phyloP scores from a whole-genome alignment of 2,888 invertebrate genomes.

The Tiphia femorata region DNA sequence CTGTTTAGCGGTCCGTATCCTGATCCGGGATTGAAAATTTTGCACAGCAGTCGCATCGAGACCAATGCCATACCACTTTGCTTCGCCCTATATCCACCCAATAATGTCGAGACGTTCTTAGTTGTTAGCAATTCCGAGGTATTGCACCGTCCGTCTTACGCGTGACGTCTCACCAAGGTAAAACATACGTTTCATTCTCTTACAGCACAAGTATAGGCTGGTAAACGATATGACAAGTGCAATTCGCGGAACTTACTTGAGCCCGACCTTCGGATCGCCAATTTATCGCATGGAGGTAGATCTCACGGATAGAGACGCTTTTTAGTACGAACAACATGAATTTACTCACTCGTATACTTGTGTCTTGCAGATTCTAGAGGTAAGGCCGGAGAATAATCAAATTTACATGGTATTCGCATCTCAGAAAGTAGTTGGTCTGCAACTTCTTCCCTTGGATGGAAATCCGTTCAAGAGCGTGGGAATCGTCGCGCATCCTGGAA shows the following conservation, averaged over 20 bases:
- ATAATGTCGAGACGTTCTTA: conserved; percentile 69
- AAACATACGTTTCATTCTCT: not conserved
- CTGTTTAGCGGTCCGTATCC: conserved; percentile 52
- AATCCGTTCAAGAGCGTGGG: conserved; percentile 79
- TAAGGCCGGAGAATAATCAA: conserved; percentile 54
- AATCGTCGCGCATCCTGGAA: conserved; percentile 76
- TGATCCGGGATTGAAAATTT: conserved; percentile 52
- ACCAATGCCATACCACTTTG: conserved; percentile 75
- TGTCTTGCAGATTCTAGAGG: conserved; percentile 62
- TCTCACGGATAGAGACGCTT: conserved; percentile 7
- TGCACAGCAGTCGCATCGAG: conserved; percentile 73
- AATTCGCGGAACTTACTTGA: conserved; percentile 77
- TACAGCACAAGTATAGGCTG: conserved; percentile 76
- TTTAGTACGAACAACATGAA: conserved; percentile 14
- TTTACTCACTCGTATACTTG: no score
- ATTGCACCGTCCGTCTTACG: conserved; percentile 2
- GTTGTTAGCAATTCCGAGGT: conserved; percentile 77
- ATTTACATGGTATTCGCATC: conserved; percentile 76
- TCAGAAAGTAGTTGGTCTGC: conserved; percentile 77
- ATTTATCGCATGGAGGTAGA: conserved; percentile 70
- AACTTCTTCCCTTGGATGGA: conserved; percentile 79
- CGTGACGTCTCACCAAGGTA: not conserved
- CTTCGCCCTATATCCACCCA: conserved; percentile 70
- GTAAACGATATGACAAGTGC: conserved; percentile 75
- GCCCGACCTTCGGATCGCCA: conserved; percentile 78